Base-by-base conservation (phyloP, 2,797 vertebrate species). In the Pterois miles region DNA sequence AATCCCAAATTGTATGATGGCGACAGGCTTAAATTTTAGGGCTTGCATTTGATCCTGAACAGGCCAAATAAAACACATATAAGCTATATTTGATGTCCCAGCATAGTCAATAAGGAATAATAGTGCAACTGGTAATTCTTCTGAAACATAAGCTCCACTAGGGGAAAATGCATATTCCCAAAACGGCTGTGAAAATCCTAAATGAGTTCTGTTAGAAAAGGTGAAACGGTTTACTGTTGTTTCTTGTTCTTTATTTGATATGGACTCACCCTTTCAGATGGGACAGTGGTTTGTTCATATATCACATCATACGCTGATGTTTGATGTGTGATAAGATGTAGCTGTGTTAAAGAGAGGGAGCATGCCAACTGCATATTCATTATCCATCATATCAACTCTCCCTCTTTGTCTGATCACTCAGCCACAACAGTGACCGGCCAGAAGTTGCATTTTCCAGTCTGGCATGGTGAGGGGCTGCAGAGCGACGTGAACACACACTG, bases 361-460 rank as follows among this genome's bases (percentile, higher is more conserved):
- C 40, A 6, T 31, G 71, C 78, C 38, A 74, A 36, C 70, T 84
- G 78, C 72, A 78, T 79, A 70, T 82, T 75, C 71, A 80, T 31
- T 33, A 63, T 77, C 78, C 63, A 48, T 86, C 33, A 65, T 72
- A 80, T 74, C 33, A 74, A 76, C 65, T 84, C 36, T 33, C 70
- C 64, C 50, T 73, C 81, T 90, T 84, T 88, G 83, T 88, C 80
- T 79, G 84, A 70, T 86, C 81, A 71, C 84, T 71, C 76, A 88
- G 82, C 81, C 69, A 65, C 85, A 65, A 74, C 83, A 67, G 34
- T 29, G 73, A 83, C 62, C 85, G 72, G 91, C 91, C 92, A 92
- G 86, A 89, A 93, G 93, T 93, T 90, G 90, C 79, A 80, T 91
- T 50, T 68, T 86, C 65, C 85, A 84, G 81, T 65, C 81, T 80